Conservation (phyloP, 1,140 invertebrate species). For the Eupristina koningsbergeri region DNA sequence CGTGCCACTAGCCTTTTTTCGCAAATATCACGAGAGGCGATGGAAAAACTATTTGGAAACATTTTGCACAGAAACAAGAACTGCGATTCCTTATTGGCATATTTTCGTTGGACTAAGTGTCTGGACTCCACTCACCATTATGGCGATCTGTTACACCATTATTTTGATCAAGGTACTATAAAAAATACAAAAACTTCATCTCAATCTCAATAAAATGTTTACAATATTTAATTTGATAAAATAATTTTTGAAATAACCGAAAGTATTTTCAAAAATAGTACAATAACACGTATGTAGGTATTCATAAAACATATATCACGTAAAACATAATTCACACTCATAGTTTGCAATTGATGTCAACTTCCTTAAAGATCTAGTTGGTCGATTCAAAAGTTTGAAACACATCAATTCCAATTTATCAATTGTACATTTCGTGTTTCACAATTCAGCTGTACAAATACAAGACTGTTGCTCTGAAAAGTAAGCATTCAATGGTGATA, state of each 20-base stretch:
- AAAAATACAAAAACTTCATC: background rate
- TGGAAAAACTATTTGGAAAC: slow-evolving; percentile 81
- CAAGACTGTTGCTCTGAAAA: background rate
- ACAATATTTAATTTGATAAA: no score
- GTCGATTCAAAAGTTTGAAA: no score
- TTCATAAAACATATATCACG: background rate
- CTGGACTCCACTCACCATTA: slow-evolving; percentile 80
- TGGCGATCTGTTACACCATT: slow-evolving; percentile 79
- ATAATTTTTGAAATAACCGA: no score
- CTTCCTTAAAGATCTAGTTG: no score
- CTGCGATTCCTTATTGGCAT: slow-evolving; percentile 82
- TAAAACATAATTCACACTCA: background rate
- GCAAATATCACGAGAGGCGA: slow-evolving; percentile 78
- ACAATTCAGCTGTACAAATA: background rate
- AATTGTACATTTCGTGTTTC: background rate
- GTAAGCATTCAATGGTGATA: background rate
- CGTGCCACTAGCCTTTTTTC: slow-evolving; percentile 78
- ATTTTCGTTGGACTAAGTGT: slow-evolving; percentile 80
- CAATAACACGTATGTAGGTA: background rate
- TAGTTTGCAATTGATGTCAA: no score
- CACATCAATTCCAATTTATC: background rate
- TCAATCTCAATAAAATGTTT: background rate
- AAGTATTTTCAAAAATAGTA: background rate
- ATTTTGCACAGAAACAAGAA: slow-evolving; percentile 78
- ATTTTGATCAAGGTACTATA: slow-evolving; percentile 77